phyloP scores from a whole-genome alignment of 2,797 vertebrate genomes.

The Halcyon chelicuti region DNA sequence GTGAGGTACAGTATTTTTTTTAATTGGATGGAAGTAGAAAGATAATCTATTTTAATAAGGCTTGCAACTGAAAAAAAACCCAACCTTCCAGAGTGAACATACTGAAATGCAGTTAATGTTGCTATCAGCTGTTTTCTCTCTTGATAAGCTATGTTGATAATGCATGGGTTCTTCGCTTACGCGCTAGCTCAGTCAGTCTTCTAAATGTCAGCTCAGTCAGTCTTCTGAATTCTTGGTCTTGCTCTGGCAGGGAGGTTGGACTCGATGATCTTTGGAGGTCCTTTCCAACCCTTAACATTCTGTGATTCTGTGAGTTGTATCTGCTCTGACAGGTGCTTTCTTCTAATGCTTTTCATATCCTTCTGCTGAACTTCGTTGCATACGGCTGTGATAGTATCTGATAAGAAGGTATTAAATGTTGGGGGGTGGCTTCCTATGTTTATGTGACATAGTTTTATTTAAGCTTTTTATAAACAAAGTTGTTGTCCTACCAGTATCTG shows the following conservation, averaged over 20 bases:
- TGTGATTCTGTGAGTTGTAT: background rate
- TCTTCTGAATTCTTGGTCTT: background rate
- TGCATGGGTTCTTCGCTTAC: background rate
- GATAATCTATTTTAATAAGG: background rate
- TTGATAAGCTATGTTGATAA: background rate
- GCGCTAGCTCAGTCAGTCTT: background rate
- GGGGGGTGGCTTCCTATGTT: background rate
- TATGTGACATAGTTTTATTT: background rate
- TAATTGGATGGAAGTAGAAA: background rate
- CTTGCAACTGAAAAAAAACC: background rate
- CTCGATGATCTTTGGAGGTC: no score
- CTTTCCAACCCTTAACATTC: no score
- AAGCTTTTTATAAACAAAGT: background rate
- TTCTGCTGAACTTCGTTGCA: background rate
- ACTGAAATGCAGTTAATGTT: conserved; percentile 3
- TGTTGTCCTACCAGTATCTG: background rate
- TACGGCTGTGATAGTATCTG: background rate
- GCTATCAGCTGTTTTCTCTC: background rate
- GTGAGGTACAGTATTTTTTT: conserved; percentile 86
- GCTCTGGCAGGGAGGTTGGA: no score
- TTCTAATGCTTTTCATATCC: background rate
- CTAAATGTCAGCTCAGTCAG: background rate
- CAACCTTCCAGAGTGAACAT: background rate
- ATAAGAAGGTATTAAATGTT: background rate
- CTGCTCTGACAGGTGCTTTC: conserved; percentile 31